These are phyloP conservation scores for Quadroppia sp. DNA, from an alignment of 2,888 invertebrate genomes.

Conservation along the genomic window DNA sequence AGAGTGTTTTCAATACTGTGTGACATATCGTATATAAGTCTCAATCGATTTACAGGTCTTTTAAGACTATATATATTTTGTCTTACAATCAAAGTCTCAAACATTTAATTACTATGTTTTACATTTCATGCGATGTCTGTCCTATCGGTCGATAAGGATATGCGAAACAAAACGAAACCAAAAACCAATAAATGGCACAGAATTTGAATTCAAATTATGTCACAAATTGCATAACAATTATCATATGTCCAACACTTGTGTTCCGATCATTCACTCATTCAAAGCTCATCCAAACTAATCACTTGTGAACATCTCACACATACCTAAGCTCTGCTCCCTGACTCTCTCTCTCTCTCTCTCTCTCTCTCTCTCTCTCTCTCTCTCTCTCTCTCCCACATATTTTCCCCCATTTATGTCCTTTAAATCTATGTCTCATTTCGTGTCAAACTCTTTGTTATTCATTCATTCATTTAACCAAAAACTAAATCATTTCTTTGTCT, in stretches of 20 bases:
- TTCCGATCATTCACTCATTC: conserved; percentile 21
- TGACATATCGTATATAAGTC: background rate
- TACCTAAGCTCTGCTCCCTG: conserved; percentile 36
- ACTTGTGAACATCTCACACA: conserved; percentile 16
- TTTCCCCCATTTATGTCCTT: background rate
- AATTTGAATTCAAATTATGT: background rate
- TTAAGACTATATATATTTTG: background rate
- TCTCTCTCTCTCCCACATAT: conserved; percentile 13
- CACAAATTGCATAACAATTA: conserved; percentile 6
- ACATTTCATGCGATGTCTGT: conserved; percentile 6
- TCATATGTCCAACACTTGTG: conserved; percentile 17
- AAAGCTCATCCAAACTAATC: background rate
- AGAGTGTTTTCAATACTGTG: conserved; percentile 11
- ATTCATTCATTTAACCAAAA: background rate
- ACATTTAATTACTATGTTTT: background rate
- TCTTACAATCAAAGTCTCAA: background rate
- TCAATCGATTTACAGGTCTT: background rate
- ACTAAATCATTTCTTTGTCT: background rate
- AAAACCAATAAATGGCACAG: background rate
- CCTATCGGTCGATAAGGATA: background rate
- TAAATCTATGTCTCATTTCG: background rate
- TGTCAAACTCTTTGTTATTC: background rate
- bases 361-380: background rate
- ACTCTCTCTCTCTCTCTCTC: conserved; percentile 12
- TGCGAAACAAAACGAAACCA: background rate